Evolutionary conservation across 2,888 invertebrate species (phyloP).

Genomic region (Eurytoma adleriae): DNA sequence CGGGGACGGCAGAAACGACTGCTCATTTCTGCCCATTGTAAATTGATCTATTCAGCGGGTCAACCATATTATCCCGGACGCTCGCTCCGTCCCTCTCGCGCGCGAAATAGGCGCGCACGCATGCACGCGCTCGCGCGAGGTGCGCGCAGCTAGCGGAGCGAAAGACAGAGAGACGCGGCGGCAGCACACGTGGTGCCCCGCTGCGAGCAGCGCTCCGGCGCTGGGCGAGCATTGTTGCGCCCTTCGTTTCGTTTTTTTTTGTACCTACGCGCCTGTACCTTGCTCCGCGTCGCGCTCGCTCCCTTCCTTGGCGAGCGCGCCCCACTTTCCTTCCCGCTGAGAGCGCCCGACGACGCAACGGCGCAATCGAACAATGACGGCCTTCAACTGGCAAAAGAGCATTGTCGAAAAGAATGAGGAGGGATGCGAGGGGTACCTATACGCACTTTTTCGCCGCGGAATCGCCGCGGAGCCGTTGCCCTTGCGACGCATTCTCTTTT

Average conservation of each 20-base stretch:
- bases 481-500: background rate
- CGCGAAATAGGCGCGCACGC: constrained; percentile 16
- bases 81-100: constrained; percentile 21
- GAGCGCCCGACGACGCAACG: constrained; percentile 44
- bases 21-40: constrained; percentile 76
- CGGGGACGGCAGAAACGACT: constrained; percentile 58
- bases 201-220: constrained; percentile 40
- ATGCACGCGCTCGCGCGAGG: background rate
- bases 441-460: constrained; percentile 12
- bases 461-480: background rate
- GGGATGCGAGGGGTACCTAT: background rate
- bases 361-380: constrained; percentile 57
- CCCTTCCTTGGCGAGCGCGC: constrained; percentile 36
- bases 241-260: constrained; percentile 60
- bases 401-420: constrained; percentile 36
- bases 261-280: constrained; percentile 34
- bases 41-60: constrained; percentile 76
- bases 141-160: constrained; percentile 13
- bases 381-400: constrained; percentile 59
- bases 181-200: constrained; percentile 67
- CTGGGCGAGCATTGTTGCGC: constrained; percentile 73
- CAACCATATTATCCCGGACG: constrained; percentile 68
- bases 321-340: constrained; percentile 57
- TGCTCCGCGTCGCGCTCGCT: constrained; percentile 8
- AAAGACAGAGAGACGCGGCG: constrained; percentile 59